These are phyloP conservation scores for Isichthys henryi DNA, from an alignment of 2,113 vertebrate species.

Conservation along the genomic window DNA sequence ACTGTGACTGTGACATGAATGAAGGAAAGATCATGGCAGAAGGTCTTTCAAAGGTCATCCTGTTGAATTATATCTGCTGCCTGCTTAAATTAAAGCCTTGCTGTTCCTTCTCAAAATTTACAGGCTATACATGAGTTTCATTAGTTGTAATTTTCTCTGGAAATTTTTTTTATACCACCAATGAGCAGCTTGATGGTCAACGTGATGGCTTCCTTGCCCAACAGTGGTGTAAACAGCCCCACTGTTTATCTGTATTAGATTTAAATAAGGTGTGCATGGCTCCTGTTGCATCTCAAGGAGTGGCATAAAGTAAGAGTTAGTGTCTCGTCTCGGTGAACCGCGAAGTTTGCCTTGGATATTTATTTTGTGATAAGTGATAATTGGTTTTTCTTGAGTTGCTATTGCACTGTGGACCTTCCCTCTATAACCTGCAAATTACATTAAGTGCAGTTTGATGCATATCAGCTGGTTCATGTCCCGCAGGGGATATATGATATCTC, in stretches of 20 bases:
- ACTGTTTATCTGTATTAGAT: conserved; percentile 24
- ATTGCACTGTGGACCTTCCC: neutral
- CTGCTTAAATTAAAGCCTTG: neutral
- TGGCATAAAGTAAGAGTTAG: conserved; percentile 20
- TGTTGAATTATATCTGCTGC: neutral
- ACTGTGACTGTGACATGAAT: neutral
- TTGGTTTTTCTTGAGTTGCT: neutral
- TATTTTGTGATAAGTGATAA: conserved; percentile 2
- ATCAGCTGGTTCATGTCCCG: neutral
- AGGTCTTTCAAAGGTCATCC: neutral
- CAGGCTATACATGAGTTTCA: neutral
- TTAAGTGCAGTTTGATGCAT: neutral
- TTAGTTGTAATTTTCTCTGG: neutral
- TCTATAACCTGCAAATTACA: conserved; percentile 1
- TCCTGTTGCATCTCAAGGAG: conserved; percentile 27
- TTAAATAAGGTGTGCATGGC: conserved; percentile 35
- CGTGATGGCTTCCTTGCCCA: neutral
- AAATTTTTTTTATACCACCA: neutral
- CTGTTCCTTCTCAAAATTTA: neutral
- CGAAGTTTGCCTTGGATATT: conserved; percentile 13
- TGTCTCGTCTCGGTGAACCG: conserved; percentile 16
- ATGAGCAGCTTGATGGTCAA: neutral
- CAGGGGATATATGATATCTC: neutral
- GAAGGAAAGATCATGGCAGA: neutral
- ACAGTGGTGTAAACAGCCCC: conserved; percentile 10